Evolutionary conservation across 2,113 vertebrate genomes (phyloP).

Genomic region (Dendrocopos noguchii): DNA sequence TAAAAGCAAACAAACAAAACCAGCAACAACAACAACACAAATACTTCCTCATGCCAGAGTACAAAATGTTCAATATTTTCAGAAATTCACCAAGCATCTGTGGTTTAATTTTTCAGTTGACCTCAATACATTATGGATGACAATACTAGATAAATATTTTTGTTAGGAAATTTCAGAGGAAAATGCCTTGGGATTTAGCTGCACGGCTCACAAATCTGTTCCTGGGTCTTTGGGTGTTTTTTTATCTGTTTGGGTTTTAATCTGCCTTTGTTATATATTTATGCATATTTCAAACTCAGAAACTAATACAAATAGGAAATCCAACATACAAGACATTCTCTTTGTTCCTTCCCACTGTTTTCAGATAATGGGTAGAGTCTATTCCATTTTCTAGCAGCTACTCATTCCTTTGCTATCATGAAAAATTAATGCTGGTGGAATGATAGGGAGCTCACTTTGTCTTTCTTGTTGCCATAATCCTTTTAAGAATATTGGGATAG

Average conservation of each 20-base stretch:
- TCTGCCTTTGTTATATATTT: neutral
- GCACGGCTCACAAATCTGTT: neutral
- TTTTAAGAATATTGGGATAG: constrained; percentile 32
- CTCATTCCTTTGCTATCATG: constrained; percentile 1
- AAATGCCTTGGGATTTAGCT: constrained; percentile 4
- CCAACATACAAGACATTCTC: neutral
- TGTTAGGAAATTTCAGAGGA: neutral
- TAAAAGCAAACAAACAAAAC: neutral
- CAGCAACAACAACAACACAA: neutral
- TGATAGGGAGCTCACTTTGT: constrained; percentile 37
- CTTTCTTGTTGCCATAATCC: constrained; percentile 18
- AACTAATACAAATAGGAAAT: constrained; percentile 39
- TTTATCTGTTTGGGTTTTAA: neutral
- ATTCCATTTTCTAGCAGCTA: constrained; percentile 35
- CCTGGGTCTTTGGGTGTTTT: neutral
- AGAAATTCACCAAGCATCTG: neutral
- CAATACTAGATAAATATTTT: constrained; percentile 36
- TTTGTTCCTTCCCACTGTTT: neutral
- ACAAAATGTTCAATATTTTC: neutral
- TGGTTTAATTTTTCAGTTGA: constrained; percentile 36
- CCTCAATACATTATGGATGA: constrained; percentile 30
- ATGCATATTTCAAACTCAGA: constrained; percentile 20
- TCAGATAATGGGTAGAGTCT: neutral
- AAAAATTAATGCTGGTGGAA: constrained; percentile 47
- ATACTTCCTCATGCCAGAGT: neutral